phyloP scores from a whole-genome alignment of 2,797 vertebrate species.

The Coendou prehensilis region DNA sequence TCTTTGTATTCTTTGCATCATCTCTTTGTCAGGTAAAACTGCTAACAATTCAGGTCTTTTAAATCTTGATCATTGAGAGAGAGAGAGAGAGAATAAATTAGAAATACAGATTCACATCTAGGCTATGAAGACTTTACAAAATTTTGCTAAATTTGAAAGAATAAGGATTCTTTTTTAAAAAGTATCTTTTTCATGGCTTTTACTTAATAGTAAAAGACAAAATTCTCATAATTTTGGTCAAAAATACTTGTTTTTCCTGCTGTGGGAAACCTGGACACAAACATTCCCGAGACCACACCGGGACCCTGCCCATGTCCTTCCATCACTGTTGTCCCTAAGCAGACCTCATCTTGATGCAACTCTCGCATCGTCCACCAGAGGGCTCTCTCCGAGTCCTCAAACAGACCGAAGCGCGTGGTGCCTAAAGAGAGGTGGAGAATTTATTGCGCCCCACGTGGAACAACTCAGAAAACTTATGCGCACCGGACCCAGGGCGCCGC shows the following conservation, averaged over 20 bases:
- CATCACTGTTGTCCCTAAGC: rapidly evolving
- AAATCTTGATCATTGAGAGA: background rate
- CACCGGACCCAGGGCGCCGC: background rate
- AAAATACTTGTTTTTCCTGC: slow-evolving; percentile 5
- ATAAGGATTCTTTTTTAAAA: background rate
- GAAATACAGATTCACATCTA: slow-evolving; percentile 26
- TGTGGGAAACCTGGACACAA: background rate
- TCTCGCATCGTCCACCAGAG: background rate
- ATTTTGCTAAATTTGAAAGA: slow-evolving; percentile 50
- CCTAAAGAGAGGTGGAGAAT: background rate
- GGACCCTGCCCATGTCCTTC: background rate
- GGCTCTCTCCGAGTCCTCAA: background rate
- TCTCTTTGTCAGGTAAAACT: slow-evolving; percentile 16
- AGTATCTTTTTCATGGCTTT: background rate
- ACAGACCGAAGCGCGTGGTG: background rate
- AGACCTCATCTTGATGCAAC: background rate
- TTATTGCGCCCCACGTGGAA: background rate
- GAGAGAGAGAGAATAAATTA: background rate
- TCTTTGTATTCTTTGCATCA: background rate
- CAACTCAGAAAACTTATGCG: background rate
- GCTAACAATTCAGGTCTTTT: background rate
- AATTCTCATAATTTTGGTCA: background rate
- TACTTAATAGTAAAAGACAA: slow-evolving; percentile 6
- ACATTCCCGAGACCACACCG: background rate
- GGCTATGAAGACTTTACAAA: background rate